Evolutionary conservation across 2,113 vertebrate genomes (phyloP), one percentile per base, ranked within the genome.

Genomic region (Mus spicilegus): DNA sequence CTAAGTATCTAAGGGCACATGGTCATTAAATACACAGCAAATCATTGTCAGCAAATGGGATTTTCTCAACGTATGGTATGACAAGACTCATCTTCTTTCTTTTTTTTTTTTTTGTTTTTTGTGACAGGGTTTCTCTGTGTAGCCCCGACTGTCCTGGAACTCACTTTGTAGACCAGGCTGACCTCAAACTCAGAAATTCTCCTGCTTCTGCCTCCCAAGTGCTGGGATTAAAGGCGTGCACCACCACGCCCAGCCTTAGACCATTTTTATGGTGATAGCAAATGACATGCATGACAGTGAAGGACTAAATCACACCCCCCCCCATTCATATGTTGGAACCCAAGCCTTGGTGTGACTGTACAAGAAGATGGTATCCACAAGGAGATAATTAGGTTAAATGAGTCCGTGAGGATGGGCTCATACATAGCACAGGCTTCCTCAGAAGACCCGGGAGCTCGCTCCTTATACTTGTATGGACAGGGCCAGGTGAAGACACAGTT

Each of bases 1-100:
- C 5, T 73, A 51, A 56, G 36, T 73, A n/a, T 39, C 76, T 63
- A 82, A 70, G 26, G n/a, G 26, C 28, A 33, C 16, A 19, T 87
- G 39, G 46, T 81, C 70, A 72, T 95, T 73, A 76, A 97, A 85
- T 90, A 90, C 49, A 46, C 49, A 77, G 67, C 88, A 87, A 19
- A n/a, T 58, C 36, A 90, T 56, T 78, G 73, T 13, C 80, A 87
- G 90, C 24, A 84, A 93, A 78, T 91, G 87, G 69, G 39, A 46
- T 46, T 69, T 36, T 42, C 56, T 65, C 39, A 7, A 28, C 2
- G 14, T 42, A 26, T 39, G 80, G 14, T 42, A 26, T 39, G 80
- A 39, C 56, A 61, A 39, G 54, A 81, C 22, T 58, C 20, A 82
- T 82, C 56, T 58, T 82, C 33, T 26, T 42, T 42, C 42, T 42